Evolutionary conservation across 2,797 vertebrate genomes (phyloP).

Genomic region (Eulemur coronatus): DNA sequence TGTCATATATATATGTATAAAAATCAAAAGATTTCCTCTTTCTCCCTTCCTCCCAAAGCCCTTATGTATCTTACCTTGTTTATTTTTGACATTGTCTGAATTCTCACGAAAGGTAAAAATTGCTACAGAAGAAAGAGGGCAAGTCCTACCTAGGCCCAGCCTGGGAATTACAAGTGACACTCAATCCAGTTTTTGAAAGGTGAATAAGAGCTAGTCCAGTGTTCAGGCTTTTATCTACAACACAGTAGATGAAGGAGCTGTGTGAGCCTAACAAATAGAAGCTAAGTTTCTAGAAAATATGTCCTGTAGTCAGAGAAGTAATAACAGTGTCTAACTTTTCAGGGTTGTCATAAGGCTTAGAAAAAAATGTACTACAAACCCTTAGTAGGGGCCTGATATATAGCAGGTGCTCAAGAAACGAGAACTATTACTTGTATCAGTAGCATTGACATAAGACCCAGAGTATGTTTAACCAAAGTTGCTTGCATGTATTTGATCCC

Average conservation of each 20-base stretch:
- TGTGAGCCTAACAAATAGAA: neutral
- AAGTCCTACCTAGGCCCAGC: neutral
- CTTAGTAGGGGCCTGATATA: neutral
- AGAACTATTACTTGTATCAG: neutral
- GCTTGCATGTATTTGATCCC: neutral
- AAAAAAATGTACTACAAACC: neutral
- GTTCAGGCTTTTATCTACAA: neutral
- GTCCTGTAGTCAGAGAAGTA: neutral
- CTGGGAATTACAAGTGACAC: rapidly evolving
- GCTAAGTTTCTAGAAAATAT: neutral
- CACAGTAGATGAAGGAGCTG: neutral
- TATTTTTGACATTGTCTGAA: conserved; percentile 13
- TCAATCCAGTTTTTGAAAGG: neutral
- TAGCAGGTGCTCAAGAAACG: neutral
- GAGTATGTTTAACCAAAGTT: neutral
- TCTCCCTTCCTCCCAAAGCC: neutral
- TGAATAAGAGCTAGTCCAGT: neutral
- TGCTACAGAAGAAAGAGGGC: neutral
- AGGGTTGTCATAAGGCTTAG: neutral
- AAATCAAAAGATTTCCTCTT: neutral
- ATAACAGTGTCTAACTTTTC: neutral
- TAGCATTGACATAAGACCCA: neutral
- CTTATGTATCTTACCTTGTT: neutral
- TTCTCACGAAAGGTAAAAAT: neutral
- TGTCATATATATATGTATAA: neutral